These are phyloP conservation scores for Urocitellus parryii DNA, from an alignment of 2,113 vertebrate genomes.

Conservation along the genomic window DNA sequence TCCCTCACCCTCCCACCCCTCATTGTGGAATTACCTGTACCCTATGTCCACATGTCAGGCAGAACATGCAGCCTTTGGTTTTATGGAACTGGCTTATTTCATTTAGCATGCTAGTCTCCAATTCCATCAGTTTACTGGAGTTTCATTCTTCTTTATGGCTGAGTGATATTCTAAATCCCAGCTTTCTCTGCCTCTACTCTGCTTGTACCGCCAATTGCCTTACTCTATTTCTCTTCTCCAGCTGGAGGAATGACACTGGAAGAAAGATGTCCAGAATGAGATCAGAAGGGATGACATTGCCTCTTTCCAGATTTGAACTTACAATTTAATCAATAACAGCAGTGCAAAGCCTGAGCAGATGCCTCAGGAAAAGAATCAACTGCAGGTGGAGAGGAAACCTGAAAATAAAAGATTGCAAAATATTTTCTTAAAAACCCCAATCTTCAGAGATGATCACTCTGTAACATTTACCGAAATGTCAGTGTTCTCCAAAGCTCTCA, in stretches of 20 bases:
- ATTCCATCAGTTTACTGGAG: too few species aligned
- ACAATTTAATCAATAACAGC: constrained; percentile 31
- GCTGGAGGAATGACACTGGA: neutral
- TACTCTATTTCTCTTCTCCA: neutral
- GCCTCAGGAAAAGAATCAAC: constrained; percentile 57
- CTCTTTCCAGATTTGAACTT: constrained; percentile 30
- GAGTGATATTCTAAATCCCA: neutral
- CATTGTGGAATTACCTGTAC: too few species aligned
- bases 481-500: constrained; percentile 77
- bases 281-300: neutral
- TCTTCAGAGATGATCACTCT: constrained; percentile 69
- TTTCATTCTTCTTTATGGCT: too few species aligned
- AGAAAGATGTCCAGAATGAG: neutral
- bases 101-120: too few species aligned
- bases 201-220: neutral
- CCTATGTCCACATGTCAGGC: too few species aligned
- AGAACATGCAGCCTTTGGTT: too few species aligned
- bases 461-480: constrained; percentile 79
- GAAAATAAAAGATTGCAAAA: constrained; percentile 72
- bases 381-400: constrained; percentile 64
- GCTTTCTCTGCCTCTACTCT: neutral
- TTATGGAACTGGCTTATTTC: too few species aligned
- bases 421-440: constrained; percentile 73
- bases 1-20: too few species aligned
- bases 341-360: neutral